Conservation (phyloP, 2,797 vertebrate genomes). For the Micromesistius poutassou region DNA sequence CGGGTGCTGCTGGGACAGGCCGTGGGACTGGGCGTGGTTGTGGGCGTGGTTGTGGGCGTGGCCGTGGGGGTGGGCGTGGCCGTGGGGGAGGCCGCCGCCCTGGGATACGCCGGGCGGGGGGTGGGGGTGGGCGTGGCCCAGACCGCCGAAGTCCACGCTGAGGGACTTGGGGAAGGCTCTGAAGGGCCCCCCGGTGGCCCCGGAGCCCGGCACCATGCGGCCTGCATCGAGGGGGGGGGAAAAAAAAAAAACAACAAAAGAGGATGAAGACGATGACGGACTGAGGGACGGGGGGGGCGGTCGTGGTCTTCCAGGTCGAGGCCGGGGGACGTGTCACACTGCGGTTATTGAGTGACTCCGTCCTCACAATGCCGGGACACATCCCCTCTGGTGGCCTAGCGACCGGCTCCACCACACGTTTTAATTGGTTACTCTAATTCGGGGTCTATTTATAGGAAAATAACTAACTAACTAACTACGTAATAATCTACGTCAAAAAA, state of each 20-base stretch:
- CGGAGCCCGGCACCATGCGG: conserved; percentile 69
- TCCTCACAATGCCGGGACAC: background rate
- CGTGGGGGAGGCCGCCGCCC: background rate
- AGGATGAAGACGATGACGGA: background rate
- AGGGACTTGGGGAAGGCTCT: conserved; percentile 78
- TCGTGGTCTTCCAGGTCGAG: background rate
- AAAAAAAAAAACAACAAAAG: background rate
- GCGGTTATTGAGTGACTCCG: background rate
- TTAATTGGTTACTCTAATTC: background rate
- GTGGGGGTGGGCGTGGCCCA: conserved; percentile 56
- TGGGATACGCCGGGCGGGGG: conserved; percentile 18
- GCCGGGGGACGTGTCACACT: too few species aligned
- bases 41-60: conserved; percentile 27
- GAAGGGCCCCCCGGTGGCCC: conserved; percentile 71
- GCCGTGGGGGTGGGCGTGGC: conserved; percentile 9
- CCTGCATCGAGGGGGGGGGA: conserved; percentile 49
- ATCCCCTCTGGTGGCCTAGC: background rate
- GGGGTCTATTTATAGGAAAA: background rate
- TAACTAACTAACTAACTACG: too few species aligned
- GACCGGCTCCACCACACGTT: background rate
- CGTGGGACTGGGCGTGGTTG: conserved; percentile 46
- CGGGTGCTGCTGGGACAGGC: conserved; percentile 20
- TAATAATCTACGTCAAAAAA: too few species aligned
- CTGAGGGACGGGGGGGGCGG: background rate
- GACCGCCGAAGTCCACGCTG: conserved; percentile 77